phyloP scores from a whole-genome alignment of 2,888 invertebrate genomes.

The Netelia melanura region DNA sequence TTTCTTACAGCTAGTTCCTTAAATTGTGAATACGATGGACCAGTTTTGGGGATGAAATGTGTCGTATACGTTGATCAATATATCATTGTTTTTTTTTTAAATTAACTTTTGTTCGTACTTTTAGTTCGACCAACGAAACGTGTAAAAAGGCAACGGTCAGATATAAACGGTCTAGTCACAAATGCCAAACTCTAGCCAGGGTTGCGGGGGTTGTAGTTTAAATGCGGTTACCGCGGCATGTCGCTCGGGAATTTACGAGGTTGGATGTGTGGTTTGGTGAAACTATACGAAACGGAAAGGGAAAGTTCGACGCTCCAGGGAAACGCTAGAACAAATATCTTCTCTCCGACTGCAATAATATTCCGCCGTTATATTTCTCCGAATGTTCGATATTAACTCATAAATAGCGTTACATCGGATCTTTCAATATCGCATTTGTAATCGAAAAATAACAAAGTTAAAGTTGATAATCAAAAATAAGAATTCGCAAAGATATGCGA shows the following conservation, averaged over 20 bases:
- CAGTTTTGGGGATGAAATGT: no score
- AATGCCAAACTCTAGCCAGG: background rate
- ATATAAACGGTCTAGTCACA: background rate
- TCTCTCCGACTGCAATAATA: background rate
- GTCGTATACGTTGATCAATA: background rate
- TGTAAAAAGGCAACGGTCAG: background rate
- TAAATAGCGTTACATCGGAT: background rate
- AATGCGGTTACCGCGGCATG: slow-evolving; percentile 13
- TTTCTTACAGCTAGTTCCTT: no score
- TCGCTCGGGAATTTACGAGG: background rate
- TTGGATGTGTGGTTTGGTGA: background rate
- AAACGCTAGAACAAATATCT: slow-evolving; percentile 6
- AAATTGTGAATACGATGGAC: no score
- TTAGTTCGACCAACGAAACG: background rate
- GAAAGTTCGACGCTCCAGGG: background rate
- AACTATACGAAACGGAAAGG: background rate
- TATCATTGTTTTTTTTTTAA: background rate
- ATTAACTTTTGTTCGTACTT: background rate
- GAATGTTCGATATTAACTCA: background rate
- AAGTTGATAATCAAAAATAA: background rate
- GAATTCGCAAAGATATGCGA: background rate
- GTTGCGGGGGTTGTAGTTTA: background rate
- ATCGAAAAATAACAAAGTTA: no score
- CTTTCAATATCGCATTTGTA: no score
- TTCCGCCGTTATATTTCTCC: background rate